Evolutionary conservation across 2,888 invertebrate species (phyloP).

Genomic region (Drosophila anomelani): DNA sequence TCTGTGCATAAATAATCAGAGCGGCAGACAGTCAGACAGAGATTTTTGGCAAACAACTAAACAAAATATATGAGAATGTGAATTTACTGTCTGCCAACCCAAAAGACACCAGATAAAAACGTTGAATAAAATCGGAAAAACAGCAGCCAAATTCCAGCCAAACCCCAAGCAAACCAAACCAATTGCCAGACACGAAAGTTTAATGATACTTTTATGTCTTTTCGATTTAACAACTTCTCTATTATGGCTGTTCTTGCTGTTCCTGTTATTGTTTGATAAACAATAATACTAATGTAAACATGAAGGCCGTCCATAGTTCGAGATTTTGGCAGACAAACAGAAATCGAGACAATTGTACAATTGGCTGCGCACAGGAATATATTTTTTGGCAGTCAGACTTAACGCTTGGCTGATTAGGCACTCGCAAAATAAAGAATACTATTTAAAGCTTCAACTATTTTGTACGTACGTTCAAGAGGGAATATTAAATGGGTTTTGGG

Average conservation of each 20-base stretch:
- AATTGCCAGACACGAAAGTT: slow-evolving; percentile 59
- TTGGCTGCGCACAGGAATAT: slow-evolving; percentile 48
- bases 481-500: not conserved
- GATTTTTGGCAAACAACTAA: slow-evolving; percentile 67
- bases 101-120: slow-evolving; percentile 55
- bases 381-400: slow-evolving; percentile 33
- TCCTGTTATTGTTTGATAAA: slow-evolving; percentile 49
- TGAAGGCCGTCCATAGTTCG: slow-evolving; percentile 44
- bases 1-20: slow-evolving; percentile 71
- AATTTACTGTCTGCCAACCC: slow-evolving; percentile 43
- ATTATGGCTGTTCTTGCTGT: slow-evolving; percentile 17
- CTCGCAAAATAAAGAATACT: not conserved
- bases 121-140: slow-evolving; percentile 56
- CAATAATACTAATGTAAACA: slow-evolving; percentile 45
- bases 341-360: slow-evolving; percentile 45
- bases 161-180: slow-evolving; percentile 33
- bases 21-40: slow-evolving; percentile 23
- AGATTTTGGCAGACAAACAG: slow-evolving; percentile 48
- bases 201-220: slow-evolving; percentile 61
- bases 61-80: slow-evolving; percentile 44
- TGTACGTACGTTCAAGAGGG: not conserved
- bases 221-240: slow-evolving; percentile 51
- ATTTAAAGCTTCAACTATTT: slow-evolving; percentile 12
- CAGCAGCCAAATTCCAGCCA: slow-evolving; percentile 29
- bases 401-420: slow-evolving; percentile 22